Conservation (phyloP, 2,113 vertebrate genomes). For the Sardina pilchardus region DNA sequence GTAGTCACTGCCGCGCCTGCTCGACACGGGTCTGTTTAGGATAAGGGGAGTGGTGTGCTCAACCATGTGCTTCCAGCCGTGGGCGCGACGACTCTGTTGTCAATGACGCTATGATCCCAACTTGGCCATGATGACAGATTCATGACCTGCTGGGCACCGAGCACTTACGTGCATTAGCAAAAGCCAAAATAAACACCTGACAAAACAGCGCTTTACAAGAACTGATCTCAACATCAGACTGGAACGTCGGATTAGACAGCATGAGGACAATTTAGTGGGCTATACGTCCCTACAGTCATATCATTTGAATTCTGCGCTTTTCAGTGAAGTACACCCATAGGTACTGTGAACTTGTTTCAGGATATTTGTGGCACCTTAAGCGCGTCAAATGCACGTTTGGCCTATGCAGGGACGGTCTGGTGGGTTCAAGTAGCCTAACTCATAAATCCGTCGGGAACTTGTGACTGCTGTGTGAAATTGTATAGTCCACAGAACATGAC, state of each 20-base stretch:
- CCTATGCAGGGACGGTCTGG: not conserved
- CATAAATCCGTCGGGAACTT: not conserved
- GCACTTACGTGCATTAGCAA: not conserved
- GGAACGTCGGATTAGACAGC: too few relatives aligned
- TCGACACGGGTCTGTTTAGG: not conserved
- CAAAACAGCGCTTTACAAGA: not conserved
- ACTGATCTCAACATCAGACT: not conserved
- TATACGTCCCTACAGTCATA: too few relatives aligned
- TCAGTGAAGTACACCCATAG: not conserved
- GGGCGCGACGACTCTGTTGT: not conserved
- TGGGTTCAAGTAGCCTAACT: not conserved
- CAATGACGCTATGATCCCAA: not conserved
- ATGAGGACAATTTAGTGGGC: too few relatives aligned
- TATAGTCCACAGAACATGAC: not conserved
- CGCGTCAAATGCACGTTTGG: not conserved
- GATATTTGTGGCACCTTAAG: not conserved
- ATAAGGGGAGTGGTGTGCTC: not conserved
- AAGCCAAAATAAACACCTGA: not conserved
- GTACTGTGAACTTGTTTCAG: not conserved
- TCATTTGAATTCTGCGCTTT: not conserved
- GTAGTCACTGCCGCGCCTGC: not conserved
- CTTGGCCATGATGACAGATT: not conserved
- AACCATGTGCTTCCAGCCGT: not conserved
- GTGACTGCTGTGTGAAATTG: not conserved
- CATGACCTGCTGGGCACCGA: not conserved